Evolutionary conservation across 2,797 vertebrate genomes (phyloP).

Genomic region (Avahi laniger): DNA sequence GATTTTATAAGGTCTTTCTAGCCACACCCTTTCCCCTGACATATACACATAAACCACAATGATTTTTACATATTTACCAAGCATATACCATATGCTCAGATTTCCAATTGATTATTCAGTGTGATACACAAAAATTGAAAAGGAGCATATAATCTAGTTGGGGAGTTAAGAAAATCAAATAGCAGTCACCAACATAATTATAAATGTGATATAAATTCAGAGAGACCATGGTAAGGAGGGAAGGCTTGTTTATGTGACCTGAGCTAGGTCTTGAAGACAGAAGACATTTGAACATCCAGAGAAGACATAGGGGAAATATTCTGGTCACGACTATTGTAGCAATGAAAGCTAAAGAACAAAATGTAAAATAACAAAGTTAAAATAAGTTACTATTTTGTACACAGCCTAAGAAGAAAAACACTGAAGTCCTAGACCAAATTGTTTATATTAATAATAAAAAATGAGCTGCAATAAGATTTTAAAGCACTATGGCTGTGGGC

Average conservation of each 20-base stretch:
- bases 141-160: not conserved
- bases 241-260: not conserved
- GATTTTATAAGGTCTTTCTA: not conserved
- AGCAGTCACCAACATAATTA: not conserved
- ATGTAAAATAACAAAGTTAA: not conserved
- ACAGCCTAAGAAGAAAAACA: constrained; percentile 44
- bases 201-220: not conserved
- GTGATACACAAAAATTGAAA: not conserved
- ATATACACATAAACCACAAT: not conserved
- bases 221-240: not conserved
- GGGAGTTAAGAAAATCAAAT: not conserved
- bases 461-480: not conserved
- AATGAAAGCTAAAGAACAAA: not conserved
- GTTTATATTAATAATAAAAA: not conserved
- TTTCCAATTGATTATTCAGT: not conserved
- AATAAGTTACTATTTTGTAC: not conserved
- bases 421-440: not conserved
- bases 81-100: not conserved
- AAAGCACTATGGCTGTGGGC: not conserved
- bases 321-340: not conserved
- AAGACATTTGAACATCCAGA: constrained; percentile 2
- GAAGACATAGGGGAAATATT: not conserved
- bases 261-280: not conserved
- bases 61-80: not conserved
- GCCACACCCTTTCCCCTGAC: not conserved